These are phyloP conservation scores for Andricus quercusramuli DNA, from an alignment of 2,888 invertebrate genomes.

Conservation along the genomic window DNA sequence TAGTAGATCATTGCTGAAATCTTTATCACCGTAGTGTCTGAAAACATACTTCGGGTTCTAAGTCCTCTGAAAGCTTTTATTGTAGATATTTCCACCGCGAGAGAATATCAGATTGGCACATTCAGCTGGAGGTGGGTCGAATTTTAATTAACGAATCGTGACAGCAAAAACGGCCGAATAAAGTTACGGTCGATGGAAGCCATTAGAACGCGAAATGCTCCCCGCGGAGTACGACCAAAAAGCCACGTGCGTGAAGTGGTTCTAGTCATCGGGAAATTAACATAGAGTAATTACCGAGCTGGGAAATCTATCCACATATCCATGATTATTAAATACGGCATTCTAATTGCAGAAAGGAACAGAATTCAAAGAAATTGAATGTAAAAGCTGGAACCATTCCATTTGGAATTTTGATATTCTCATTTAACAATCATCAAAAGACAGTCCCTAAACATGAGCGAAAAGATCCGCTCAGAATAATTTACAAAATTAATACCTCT, in stretches of 20 bases:
- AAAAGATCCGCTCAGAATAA: not conserved
- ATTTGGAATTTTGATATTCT: too few species aligned
- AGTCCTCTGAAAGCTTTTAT: not conserved
- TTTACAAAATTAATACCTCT: not conserved
- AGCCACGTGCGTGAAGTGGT: slow-evolving; percentile 12
- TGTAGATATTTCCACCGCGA: not conserved
- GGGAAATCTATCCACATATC: slow-evolving; percentile 37
- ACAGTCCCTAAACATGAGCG: not conserved
- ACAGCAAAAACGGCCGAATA: not conserved
- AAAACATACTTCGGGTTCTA: not conserved
- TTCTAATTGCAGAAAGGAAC: not conserved
- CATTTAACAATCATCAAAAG: not conserved
- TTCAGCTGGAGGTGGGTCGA: not conserved
- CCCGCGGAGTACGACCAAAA: not conserved
- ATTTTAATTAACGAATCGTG: not conserved
- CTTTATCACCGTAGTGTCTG: not conserved
- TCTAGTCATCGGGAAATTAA: slow-evolving; percentile 63
- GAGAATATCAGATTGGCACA: not conserved
- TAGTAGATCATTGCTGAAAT: too few species aligned
- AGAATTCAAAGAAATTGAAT: too few species aligned
- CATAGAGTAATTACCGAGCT: slow-evolving; percentile 67
- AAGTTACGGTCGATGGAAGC: slow-evolving; percentile 9
- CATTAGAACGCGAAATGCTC: slow-evolving; percentile 2
- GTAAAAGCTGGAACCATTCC: too few species aligned
- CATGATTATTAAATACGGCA: not conserved